Evolutionary conservation across 2,113 vertebrate genomes (phyloP).

Genomic region (Siniperca chuatsi): DNA sequence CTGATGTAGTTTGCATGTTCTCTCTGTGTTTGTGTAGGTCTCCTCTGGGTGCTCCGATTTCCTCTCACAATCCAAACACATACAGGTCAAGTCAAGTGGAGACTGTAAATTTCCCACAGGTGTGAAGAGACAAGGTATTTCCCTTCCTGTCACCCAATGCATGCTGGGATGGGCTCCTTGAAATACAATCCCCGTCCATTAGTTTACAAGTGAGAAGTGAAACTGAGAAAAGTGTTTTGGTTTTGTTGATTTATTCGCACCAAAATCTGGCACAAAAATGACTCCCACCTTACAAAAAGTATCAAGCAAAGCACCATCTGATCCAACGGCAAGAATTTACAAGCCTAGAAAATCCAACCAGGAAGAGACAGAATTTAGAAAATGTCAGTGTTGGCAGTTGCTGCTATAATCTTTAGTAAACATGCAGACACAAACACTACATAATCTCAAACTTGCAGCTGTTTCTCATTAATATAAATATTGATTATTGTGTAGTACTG

Average conservation of each 20-base stretch:
- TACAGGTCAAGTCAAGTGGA: conserved; percentile 34
- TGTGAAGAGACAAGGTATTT: conserved; percentile 48
- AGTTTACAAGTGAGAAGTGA: not conserved
- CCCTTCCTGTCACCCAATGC: conserved; percentile 37
- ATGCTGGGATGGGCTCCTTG: conserved; percentile 41
- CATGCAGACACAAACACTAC: not conserved
- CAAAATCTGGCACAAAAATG: conserved; percentile 10
- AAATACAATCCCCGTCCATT: conserved; percentile 46
- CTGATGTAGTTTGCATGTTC: conserved; percentile 17
- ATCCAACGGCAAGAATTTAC: conserved; percentile 17
- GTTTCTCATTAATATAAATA: conserved; percentile 16
- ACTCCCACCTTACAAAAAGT: not conserved
- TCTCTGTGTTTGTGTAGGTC: conserved; percentile 22
- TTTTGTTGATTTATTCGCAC: not conserved
- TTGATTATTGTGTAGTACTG: not conserved
- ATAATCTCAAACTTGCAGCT: conserved; percentile 7
- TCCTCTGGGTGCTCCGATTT: conserved; percentile 32
- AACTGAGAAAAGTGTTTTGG: not conserved
- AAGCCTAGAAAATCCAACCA: conserved; percentile 18
- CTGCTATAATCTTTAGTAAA: conserved; percentile 28
- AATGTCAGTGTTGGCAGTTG: conserved; percentile 34
- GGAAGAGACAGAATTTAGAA: conserved; percentile 18
- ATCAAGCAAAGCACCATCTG: not conserved
- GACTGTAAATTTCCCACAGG: conserved; percentile 55
- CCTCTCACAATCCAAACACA: conserved; percentile 34